Evolutionary conservation across 2,888 invertebrate species (phyloP).

Genomic region (Eristalis arbustorum): DNA sequence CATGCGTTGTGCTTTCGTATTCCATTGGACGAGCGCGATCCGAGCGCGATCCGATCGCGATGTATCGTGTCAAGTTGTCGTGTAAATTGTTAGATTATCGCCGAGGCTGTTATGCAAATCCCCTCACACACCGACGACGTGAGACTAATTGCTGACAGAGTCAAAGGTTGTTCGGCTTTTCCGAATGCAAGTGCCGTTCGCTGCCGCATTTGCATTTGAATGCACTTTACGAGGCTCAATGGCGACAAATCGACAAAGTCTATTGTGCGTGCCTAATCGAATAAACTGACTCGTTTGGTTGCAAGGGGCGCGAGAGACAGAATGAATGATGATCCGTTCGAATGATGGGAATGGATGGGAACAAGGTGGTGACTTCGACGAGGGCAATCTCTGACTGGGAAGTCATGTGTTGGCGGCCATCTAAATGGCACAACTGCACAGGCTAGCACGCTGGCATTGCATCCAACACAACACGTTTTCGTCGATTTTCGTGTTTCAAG

Average conservation of each 20-base stretch:
- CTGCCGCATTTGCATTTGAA: slow-evolving; percentile 33
- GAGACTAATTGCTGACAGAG: slow-evolving; percentile 21
- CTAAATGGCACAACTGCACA: too few species aligned
- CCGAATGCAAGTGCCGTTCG: slow-evolving; percentile 12
- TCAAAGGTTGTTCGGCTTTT: neutral
- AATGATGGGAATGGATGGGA: neutral
- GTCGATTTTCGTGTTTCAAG: too few species aligned
- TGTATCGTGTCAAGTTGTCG: neutral
- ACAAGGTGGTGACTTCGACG: too few species aligned
- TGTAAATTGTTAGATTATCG: slow-evolving; percentile 22
- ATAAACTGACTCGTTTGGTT: slow-evolving; percentile 6
- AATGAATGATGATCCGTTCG: neutral
- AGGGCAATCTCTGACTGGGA: too few species aligned
- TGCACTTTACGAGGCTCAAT: neutral
- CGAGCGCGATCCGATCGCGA: neutral
- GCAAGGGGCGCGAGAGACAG: neutral
- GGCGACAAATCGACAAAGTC: slow-evolving; percentile 25
- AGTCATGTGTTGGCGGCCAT: too few species aligned
- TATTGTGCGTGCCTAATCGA: slow-evolving; percentile 36
- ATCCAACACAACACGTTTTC: too few species aligned
- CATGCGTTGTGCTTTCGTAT: neutral
- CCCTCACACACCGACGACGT: neutral
- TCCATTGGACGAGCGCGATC: neutral
- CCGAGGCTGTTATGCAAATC: slow-evolving; percentile 27
- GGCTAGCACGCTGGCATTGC: too few species aligned